These are phyloP conservation scores for Enteromius afrohamiltoni DNA, from an alignment of 2,797 vertebrate genomes.

Conservation along the genomic window DNA sequence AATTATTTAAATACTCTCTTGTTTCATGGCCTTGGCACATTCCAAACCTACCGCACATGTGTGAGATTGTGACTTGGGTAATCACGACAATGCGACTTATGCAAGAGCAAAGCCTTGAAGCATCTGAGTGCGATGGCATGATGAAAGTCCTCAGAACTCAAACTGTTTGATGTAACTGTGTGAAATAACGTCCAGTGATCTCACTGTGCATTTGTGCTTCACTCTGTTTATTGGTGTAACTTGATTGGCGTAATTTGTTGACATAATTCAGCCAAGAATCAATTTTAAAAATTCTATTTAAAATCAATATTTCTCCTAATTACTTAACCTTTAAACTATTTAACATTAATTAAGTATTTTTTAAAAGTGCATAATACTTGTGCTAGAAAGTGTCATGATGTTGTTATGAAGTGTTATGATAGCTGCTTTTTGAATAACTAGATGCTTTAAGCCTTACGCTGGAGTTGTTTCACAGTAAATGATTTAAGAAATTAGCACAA, in stretches of 20 bases:
- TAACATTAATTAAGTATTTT: background rate
- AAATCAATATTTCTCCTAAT: background rate
- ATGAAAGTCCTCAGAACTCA: slow-evolving; percentile 21
- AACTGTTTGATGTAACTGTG: slow-evolving; percentile 17
- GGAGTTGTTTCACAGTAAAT: background rate
- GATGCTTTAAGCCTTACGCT: background rate
- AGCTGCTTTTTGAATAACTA: background rate
- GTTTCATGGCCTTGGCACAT: slow-evolving; percentile 35
- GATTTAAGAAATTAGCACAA: background rate
- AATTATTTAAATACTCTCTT: slow-evolving; percentile 61
- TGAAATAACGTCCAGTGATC: background rate
- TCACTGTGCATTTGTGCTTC: background rate
- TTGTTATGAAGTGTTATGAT: background rate
- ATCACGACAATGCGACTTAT: slow-evolving; percentile 52
- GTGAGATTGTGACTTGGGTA: slow-evolving; percentile 36
- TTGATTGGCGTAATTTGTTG: background rate
- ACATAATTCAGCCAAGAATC: background rate
- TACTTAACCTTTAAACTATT: background rate
- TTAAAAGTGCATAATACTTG: background rate
- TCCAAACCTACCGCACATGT: slow-evolving; percentile 36
- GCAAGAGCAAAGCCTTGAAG: slow-evolving; percentile 39
- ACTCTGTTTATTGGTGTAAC: background rate
- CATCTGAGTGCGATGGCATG: slow-evolving; percentile 1
- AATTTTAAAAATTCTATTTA: background rate
- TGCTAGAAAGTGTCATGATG: background rate